Percentiles rank a stretch among this genome's conserved stretches.
phyloP scores from a whole-genome alignment of 1,140 invertebrate species.

The Tribolium castaneum region DNA sequence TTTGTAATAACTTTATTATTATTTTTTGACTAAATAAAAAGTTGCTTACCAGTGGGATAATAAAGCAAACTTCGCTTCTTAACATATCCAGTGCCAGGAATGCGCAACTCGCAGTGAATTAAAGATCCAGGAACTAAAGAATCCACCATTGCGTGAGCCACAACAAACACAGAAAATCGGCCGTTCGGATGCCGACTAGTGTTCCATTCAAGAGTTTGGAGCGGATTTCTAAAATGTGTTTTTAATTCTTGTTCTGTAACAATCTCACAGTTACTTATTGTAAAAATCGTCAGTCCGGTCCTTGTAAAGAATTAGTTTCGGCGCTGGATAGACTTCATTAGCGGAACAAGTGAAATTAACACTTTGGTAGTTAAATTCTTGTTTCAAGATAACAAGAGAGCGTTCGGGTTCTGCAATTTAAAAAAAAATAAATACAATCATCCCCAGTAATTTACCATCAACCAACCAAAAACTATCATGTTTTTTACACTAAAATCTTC shows the following conservation, averaged over 20 bases:
- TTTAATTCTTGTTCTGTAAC: not conserved
- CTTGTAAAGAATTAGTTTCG: constrained; percentile 62
- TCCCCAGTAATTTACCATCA: not conserved
- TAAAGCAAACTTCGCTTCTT: constrained; percentile 60
- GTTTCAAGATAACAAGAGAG: constrained; percentile 51
- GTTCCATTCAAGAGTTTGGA: constrained; percentile 57
- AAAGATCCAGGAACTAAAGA: constrained; percentile 54
- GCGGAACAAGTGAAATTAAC: constrained; percentile 65
- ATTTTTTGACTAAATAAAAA: not conserved
- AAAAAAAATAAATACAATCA: constrained; percentile 46
- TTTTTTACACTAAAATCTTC: constrained; percentile 69
- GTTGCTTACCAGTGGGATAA: constrained; percentile 56
- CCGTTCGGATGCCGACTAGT: constrained; percentile 54
- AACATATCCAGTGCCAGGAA: constrained; percentile 60
- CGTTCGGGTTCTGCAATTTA: constrained; percentile 56
- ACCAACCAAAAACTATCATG: constrained; percentile 74
- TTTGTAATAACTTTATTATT: not conserved
- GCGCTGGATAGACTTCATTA: constrained; percentile 64
- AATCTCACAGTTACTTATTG: constrained; percentile 46
- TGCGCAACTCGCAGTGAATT: constrained; percentile 57
- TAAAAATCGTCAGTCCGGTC: constrained; percentile 51
- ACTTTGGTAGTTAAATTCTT: constrained; percentile 46
- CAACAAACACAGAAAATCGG: constrained; percentile 55
- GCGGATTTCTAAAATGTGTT: constrained; percentile 6
- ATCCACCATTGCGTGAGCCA: constrained; percentile 49